Conservation (phyloP, 2,797 vertebrate genomes). For the Alauda arvensis region DNA sequence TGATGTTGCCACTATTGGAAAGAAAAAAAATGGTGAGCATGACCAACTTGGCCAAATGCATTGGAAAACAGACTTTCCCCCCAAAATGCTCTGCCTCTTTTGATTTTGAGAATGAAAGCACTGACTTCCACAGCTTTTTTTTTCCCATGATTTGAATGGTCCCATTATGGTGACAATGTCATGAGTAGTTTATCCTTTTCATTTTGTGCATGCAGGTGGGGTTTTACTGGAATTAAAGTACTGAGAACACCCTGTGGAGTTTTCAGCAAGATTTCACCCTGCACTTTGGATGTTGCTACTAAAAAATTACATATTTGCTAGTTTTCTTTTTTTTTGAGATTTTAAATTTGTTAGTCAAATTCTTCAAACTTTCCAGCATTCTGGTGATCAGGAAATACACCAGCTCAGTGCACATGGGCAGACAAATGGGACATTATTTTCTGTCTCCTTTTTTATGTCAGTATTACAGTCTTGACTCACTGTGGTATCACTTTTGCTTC, state of each 20-base stretch:
- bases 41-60: neutral
- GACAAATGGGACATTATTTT: neutral
- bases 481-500: neutral
- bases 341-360: neutral
- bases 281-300: neutral
- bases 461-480: neutral
- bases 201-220: neutral
- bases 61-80: neutral
- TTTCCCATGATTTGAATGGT: neutral
- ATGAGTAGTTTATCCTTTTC: neutral
- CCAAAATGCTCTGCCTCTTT: neutral
- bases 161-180: neutral
- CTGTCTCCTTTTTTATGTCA: neutral
- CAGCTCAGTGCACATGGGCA: neutral
- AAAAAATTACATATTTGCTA: neutral
- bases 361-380: neutral
- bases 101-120: neutral
- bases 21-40: neutral
- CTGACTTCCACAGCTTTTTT: neutral
- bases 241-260: neutral
- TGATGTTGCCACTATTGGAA: neutral
- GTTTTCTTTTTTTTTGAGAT: neutral
- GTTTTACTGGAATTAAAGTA: neutral
- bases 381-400: neutral
- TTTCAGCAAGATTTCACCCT: neutral